These are phyloP conservation scores for Yasuhikotakia modesta DNA, from an alignment of 2,797 vertebrate species.

Conservation along the genomic window DNA sequence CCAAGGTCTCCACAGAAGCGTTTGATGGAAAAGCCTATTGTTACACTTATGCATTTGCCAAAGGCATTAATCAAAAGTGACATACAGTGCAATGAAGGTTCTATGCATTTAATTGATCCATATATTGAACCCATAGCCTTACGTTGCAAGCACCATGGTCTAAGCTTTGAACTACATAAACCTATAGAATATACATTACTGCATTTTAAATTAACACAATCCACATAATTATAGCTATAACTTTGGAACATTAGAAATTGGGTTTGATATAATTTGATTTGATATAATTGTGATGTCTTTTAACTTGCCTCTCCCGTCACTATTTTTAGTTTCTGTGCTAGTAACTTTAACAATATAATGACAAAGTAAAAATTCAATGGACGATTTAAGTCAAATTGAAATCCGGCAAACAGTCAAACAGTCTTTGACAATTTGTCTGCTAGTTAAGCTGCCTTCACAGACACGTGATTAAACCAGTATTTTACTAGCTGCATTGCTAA, in stretches of 20 bases:
- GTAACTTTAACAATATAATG: neutral
- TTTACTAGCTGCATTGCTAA: conserved; percentile 17
- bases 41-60: neutral
- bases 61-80: conserved; percentile 3
- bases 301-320: neutral
- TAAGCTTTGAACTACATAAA: neutral
- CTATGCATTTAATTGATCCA: neutral
- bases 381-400: neutral
- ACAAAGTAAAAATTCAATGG: neutral
- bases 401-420: neutral
- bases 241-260: neutral
- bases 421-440: neutral
- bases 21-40: neutral
- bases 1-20: conserved; percentile 21
- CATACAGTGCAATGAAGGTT: neutral
- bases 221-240: neutral
- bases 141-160: neutral
- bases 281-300: neutral
- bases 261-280: too few species aligned
- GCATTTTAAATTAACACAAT: neutral
- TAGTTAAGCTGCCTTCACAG: conserved; percentile 4
- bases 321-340: neutral
- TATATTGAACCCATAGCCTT: neutral
- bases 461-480: conserved; percentile 39
- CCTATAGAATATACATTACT: neutral